Evolutionary conservation across 37 sponge, comb jelly and placozoan species (phyloP).

Genomic region (Beroe ovata): DNA sequence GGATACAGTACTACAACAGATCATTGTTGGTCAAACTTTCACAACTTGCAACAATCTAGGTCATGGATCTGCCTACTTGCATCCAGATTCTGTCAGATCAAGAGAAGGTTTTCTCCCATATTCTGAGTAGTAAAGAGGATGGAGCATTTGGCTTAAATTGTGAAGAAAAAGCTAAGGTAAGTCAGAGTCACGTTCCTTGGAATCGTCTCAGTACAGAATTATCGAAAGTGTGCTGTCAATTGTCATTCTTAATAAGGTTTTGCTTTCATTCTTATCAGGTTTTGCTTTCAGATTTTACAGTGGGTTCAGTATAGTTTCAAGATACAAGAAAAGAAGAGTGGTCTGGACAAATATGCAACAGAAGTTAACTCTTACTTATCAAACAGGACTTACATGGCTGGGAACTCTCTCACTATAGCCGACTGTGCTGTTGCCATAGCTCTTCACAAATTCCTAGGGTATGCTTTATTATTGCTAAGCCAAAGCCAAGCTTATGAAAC

Average conservation of each 20-base stretch:
- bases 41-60: too few species aligned
- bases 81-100: not conserved
- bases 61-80: not conserved
- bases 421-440: slow-evolving; percentile 3
- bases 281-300: slow-evolving; percentile 10
- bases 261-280: not conserved
- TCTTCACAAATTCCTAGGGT: not conserved
- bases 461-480: too few species aligned
- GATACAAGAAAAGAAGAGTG: slow-evolving; percentile 13
- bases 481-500: too few species aligned
- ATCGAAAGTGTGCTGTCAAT: too few species aligned
- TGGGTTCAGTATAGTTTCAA: slow-evolving; percentile 36
- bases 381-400: slow-evolving; percentile 5
- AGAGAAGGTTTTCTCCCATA: not conserved
- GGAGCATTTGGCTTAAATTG: not conserved
- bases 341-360: not conserved
- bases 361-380: not conserved
- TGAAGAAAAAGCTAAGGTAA: slow-evolving; percentile 27
- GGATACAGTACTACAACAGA: too few species aligned
- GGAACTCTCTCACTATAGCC: slow-evolving; percentile 30
- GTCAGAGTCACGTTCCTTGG: not conserved
- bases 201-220: not conserved
- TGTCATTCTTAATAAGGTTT: too few species aligned
- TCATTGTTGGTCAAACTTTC: too few species aligned
- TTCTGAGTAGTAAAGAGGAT: not conserved